Percentiles rank a stretch among this genome's conserved stretches.
phyloP scores from a whole-genome alignment of 2,113 vertebrate species.

The Muntiacus muntjak region DNA sequence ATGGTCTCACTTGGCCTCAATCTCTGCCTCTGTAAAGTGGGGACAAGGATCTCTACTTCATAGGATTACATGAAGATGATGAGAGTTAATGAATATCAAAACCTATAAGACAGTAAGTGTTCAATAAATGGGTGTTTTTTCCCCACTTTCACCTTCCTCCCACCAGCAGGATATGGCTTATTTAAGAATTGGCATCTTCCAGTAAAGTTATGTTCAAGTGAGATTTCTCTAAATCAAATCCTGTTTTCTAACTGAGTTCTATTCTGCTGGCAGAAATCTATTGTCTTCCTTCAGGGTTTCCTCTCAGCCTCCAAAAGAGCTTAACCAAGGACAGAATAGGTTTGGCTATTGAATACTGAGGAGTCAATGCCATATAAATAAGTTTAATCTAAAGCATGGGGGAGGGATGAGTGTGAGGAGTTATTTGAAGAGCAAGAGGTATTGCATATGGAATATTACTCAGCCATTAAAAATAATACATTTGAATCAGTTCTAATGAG shows the following conservation, averaged over 20 bases:
- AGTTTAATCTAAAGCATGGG: neutral
- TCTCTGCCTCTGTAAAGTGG: neutral
- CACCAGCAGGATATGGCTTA: neutral
- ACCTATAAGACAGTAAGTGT: neutral
- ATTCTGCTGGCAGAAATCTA: constrained; percentile 2
- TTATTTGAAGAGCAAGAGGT: neutral
- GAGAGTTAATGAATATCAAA: neutral
- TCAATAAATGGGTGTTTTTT: neutral
- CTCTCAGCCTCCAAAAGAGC: neutral
- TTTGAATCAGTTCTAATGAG: no score
- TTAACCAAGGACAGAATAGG: neutral
- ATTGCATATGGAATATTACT: neutral
- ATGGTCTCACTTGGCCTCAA: neutral
- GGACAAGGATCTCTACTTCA: neutral
- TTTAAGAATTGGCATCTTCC: constrained; percentile 32
- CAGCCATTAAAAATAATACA: no score
- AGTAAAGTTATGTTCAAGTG: constrained; percentile 1
- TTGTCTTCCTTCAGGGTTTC: neutral
- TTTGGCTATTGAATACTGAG: neutral
- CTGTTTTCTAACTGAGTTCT: constrained; percentile 13
- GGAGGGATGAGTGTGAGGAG: neutral
- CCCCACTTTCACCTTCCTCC: constrained; percentile 14
- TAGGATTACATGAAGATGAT: neutral
- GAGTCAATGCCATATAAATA: neutral
- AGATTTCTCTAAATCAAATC: constrained; percentile 11